phyloP scores from a whole-genome alignment of 2,113 vertebrate genomes.

The Amphiprion percula region DNA sequence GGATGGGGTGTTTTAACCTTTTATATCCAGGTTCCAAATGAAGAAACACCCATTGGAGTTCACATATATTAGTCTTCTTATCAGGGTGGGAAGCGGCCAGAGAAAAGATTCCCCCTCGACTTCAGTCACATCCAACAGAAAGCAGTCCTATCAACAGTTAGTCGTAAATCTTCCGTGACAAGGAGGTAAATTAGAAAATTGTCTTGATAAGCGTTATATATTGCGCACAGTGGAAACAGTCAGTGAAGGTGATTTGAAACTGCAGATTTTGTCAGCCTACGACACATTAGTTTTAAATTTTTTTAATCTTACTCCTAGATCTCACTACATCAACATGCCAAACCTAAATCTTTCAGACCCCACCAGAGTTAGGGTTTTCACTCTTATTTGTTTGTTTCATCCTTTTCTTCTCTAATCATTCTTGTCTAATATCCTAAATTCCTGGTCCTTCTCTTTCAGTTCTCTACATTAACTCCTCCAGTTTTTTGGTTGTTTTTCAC shows the following conservation, averaged over 20 bases:
- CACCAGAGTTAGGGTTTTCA: background rate
- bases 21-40: background rate
- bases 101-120: background rate
- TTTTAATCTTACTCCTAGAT: background rate
- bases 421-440: conserved; percentile 6
- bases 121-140: background rate
- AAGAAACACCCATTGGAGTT: background rate
- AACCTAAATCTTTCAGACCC: background rate
- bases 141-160: background rate
- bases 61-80: background rate
- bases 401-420: background rate
- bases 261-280: background rate
- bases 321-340: conserved; percentile 4
- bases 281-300: background rate
- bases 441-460: conserved; percentile 17
- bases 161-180: conserved; percentile 35
- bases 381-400: background rate
- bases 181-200: conserved; percentile 23
- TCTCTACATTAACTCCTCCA: conserved; percentile 37
- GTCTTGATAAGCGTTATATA: conserved; percentile 10
- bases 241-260: background rate
- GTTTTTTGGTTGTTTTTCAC: conserved; percentile 28
- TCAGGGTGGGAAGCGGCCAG: background rate
- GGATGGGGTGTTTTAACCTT: background rate
- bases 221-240: background rate